phyloP scores from a whole-genome alignment of 2,797 vertebrate genomes.

The Kryptopterus vitreolus region DNA sequence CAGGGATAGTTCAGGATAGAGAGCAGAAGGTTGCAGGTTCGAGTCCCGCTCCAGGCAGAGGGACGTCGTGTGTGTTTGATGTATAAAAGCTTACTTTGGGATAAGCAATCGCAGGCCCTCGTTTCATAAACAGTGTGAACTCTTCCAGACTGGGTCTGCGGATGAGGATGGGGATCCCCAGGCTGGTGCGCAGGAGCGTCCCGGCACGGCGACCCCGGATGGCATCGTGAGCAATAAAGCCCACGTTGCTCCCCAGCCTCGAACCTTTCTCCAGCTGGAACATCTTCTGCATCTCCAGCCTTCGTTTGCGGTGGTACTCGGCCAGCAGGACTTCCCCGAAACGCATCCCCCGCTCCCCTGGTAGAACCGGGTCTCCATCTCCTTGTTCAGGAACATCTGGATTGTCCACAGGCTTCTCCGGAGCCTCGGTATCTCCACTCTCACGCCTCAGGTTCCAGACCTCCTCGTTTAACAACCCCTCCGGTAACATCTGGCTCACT shows the following conservation, averaged over 20 bases:
- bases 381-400: background rate
- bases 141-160: constrained; percentile 84
- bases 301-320: constrained; percentile 64
- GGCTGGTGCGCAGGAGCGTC: constrained; percentile 62
- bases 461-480: constrained; percentile 69
- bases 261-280: constrained; percentile 66
- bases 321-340: constrained; percentile 80
- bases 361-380: constrained; percentile 32
- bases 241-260: constrained; percentile 70
- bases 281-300: constrained; percentile 73
- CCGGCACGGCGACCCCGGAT: constrained; percentile 75
- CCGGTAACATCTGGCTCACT: constrained; percentile 73
- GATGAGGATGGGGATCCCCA: constrained; percentile 68
- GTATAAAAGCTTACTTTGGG: constrained; percentile 78
- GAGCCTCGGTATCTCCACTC: constrained; percentile 6
- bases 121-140: constrained; percentile 83
- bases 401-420: background rate
- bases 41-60: too few species aligned
- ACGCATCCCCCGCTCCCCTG: constrained; percentile 65
- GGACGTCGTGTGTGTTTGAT: too few species aligned
- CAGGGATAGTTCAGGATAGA: too few species aligned
- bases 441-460: constrained; percentile 67
- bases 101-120: constrained; percentile 80
- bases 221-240: constrained; percentile 69
- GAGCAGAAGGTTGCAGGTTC: too few species aligned